Evolutionary conservation across 2,797 vertebrate species (phyloP).

Genomic region (Gallinago solitaria): DNA sequence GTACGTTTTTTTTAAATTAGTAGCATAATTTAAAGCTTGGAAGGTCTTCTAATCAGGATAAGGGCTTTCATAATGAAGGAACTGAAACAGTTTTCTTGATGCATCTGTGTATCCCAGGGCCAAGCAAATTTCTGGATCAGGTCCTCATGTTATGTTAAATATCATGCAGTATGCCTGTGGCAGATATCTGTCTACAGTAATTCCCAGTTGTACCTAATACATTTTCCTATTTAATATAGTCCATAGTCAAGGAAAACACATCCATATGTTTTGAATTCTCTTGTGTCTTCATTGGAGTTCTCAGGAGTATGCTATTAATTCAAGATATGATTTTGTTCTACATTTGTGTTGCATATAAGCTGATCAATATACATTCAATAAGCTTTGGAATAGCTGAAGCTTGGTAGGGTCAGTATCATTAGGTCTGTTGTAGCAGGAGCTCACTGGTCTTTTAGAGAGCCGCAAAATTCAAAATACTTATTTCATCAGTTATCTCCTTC

Average conservation of each 20-base stretch:
- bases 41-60: not conserved
- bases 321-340: not conserved
- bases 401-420: not conserved
- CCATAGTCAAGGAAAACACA: not conserved
- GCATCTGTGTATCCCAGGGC: not conserved
- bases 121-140: not conserved
- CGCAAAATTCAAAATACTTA: conserved; percentile 8
- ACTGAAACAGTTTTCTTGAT: not conserved
- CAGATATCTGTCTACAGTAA: not conserved
- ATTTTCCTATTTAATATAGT: not conserved
- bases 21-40: not conserved
- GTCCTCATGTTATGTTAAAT: not conserved
- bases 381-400: not conserved
- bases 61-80: not conserved
- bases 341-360: not conserved
- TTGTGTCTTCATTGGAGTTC: not conserved
- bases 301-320: not conserved
- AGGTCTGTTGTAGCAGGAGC: not conserved
- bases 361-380: not conserved
- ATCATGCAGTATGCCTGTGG: not conserved
- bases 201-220: not conserved
- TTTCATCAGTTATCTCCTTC: conserved; percentile 13
- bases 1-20: not conserved
- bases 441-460: not conserved
- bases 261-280: conserved; percentile 32